These are phyloP conservation scores for Hepsetus odoe DNA, from an alignment of 2,113 vertebrate species.

Conservation along the genomic window DNA sequence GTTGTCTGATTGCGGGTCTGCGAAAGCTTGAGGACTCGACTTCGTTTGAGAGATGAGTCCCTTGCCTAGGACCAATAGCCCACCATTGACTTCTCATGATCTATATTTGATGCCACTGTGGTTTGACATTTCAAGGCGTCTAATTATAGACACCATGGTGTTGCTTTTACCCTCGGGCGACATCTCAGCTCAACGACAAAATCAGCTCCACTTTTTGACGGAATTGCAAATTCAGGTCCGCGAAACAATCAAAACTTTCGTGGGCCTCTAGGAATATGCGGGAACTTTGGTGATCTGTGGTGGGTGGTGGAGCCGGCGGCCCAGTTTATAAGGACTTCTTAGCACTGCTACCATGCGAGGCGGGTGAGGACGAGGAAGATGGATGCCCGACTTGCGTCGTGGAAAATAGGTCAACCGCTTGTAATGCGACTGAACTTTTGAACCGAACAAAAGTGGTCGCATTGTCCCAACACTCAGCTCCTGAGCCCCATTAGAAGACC, in stretches of 20 bases:
- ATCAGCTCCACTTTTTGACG: too few relatives aligned
- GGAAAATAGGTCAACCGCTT: slow-evolving; percentile 73
- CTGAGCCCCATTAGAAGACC: slow-evolving; percentile 31
- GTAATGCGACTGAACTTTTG: slow-evolving; percentile 75
- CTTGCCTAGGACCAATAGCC: not conserved
- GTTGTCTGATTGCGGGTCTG: not conserved
- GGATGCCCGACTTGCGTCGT: slow-evolving; percentile 63
- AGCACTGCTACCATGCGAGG: slow-evolving; percentile 15
- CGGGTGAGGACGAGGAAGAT: slow-evolving; percentile 52
- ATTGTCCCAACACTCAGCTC: slow-evolving; percentile 45
- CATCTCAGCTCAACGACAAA: not conserved
- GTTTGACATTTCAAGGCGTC: not conserved
- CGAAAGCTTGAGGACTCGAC: not conserved
- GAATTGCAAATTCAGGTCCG: too few relatives aligned
- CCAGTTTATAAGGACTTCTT: slow-evolving; percentile 36
- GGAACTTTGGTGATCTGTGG: not conserved
- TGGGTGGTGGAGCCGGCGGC: slow-evolving; percentile 1
- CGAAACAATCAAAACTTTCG: not conserved
- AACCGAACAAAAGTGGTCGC: slow-evolving; percentile 62
- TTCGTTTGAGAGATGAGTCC: not conserved
- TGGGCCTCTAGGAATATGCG: not conserved
- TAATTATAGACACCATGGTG: not conserved
- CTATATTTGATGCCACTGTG: not conserved
- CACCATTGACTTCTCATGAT: not conserved
- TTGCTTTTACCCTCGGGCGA: not conserved